Evolutionary conservation across 2,113 vertebrate genomes (phyloP), one percentile per base, ranked within the genome.

Genomic region (Zosterops japonicus): DNA sequence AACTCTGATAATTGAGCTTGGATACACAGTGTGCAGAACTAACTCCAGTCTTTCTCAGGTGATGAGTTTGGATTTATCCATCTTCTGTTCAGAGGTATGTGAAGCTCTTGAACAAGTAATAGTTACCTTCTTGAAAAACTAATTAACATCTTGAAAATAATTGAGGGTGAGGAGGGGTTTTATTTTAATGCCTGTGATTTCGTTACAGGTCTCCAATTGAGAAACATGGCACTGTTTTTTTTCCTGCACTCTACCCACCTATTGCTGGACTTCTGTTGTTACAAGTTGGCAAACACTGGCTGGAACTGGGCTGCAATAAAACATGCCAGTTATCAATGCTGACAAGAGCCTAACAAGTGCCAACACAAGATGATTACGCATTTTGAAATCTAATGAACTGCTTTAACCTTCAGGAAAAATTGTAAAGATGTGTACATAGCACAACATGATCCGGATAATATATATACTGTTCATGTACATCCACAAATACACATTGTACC

Each of bases 361-460:
- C 99, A 99, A 99, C 98, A 98, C 97, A 94, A 98, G 98, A 98
- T 98, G 97, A 98, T 98, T 97, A 97, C 95, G 95, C 98, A 98
- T 99, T 98, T 98, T 97, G 98, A 98, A 99, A 98, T 98, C 98
- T 98, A 98, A 98, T 98, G 99, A 99, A 99, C 99, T 99, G 99
- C 98, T 99, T 99, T 98, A 99, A 99, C 98, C 98, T 99, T 99
- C 99, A 99, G 99, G 99, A 99, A 99, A 98, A 99, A 99, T 99
- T 99, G 99, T 99, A 99, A 99, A 99, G 99, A 99, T 98, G 97
- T 99, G 99, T 99, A 99, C 98, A 99, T 99, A 99, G 99, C 98
- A 99, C 99, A 99, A 99, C 99, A 98, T 98, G 98, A 99, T 98
- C 99, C 95, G 98, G 99, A 99, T 99, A 99, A 99, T 99, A 99